Evolutionary conservation across 2,888 invertebrate species (phyloP), one percentile per base, ranked within the genome.

Genomic region (Tinea pellionella): DNA sequence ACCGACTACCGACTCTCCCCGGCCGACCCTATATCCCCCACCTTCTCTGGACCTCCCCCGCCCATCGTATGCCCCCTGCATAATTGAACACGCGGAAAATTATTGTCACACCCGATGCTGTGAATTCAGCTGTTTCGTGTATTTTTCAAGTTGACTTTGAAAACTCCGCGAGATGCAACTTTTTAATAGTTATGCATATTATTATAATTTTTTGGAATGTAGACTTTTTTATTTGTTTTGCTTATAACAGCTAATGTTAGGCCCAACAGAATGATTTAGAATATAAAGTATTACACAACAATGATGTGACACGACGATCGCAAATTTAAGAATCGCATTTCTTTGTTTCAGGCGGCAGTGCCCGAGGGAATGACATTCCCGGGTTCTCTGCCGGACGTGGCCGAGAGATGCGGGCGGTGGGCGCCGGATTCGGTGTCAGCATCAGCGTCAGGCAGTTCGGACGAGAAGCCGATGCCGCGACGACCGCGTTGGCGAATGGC

Each of bases 401-500:
- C 88, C 58, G 87, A 88, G 69, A 80, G 88, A 58, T 88, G 88
- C 67, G 88, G 89, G 62, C 82, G 85, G 60, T 88, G 88, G 86
- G 84, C 86, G 64, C 80, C 85, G 63, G 86, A 86, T 69, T 85
- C 88, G 37, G 68, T 86, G 63, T 87, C 86, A 57, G 87, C 84
- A 18, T 86, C 86, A 61, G 85, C 81, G 63, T 86, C 87, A 61
- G 86, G 86, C 70, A 85, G 85, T 72, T 85, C 86, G 57, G 87
- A 88, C 69, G 86, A 86, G 68, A 88, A 88, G 70, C 83, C 86
- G 32, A 73, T 72, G 62, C 82, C 84, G 63, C 89, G 90, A 32
- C 88, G 90, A 71, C 84, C 84, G 63, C 82, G 85, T 65, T 88
- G 88, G 87, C 83, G 87, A 63, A 84, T 90, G 65, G 90, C 90